A percentile compares a stretch with the other conserved stretches of the same genome.
These are phyloP conservation scores for Acanthisitta chloris DNA, from an alignment of 2,113 vertebrate genomes.

Conservation along the genomic window DNA sequence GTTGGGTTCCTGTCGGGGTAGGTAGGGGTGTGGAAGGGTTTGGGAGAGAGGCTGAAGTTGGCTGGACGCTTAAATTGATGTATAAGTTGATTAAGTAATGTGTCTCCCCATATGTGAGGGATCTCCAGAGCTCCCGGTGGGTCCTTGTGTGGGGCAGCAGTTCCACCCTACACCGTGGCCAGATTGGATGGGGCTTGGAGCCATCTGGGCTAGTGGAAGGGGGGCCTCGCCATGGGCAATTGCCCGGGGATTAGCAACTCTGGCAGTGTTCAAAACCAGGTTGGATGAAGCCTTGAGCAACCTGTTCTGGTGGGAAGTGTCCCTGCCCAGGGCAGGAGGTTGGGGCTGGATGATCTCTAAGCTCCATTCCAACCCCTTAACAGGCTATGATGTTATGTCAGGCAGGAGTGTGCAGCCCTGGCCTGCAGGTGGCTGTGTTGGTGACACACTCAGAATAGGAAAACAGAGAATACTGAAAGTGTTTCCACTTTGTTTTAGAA, in stretches of 20 bases:
- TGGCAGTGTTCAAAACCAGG: too few species aligned
- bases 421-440: background rate
- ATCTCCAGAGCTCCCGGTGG: background rate
- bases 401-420: background rate
- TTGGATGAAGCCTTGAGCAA: too few species aligned
- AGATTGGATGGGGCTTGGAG: background rate
- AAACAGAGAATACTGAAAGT: background rate
- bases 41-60: background rate
- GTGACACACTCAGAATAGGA: fast-evolving
- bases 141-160: background rate
- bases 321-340: too few species aligned
- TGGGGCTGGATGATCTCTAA: too few species aligned
- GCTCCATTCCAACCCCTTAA: too few species aligned
- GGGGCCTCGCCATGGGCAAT: too few species aligned
- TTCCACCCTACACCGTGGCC: fast-evolving
- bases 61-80: fast-evolving
- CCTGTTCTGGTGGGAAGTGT: too few species aligned
- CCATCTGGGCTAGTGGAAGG: background rate
- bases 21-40: background rate
- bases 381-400: too few species aligned
- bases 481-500: background rate
- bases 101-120: fast-evolving
- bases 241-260: too few species aligned
- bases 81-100: fast-evolving
- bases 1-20: fast-evolving